Evolutionary conservation across 2,888 invertebrate genomes (phyloP), one percentile per base, ranked within the genome.

Genomic region (Saturnia pavonia): DNA sequence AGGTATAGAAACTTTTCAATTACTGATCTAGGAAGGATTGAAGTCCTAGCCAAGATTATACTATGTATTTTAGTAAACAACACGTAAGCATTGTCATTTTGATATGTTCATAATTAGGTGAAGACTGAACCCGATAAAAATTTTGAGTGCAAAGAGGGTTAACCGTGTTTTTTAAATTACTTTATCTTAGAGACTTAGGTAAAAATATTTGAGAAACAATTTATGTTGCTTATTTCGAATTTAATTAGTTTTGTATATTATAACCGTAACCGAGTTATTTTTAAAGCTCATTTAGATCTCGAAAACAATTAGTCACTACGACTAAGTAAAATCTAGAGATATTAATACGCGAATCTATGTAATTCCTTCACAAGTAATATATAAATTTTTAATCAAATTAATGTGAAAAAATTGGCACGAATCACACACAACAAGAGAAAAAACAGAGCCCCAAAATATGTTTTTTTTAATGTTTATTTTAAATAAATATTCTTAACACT

Each of bases 401-500:
- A 69, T 66, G 25, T 72, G 43, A 68, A 78, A 4, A 85, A 88
- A 89, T 92, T 92, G 92, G 92, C 92, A 92, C 92, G 88, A 88
- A 87, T 86, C 54, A 88, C 81, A 86, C 81, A 82, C 34, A 12
- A 82, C 81, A 80, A 83, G 80, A 81, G 73, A 74, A 77, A 34
- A 81, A 87, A 86, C 86, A 85, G 85, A 83, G 84, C 72, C 87
- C 88, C 88, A 88, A 88, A 88, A 75, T 76, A 75, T 74, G 74
- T 72, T 79, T 73, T 78, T n/a, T n/a, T 45, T 66, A 68, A 11
- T 25, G 12, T 8, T 51, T 19, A 51, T 19, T 25, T 12, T 86
- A 86, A 89, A 90, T 88, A 90, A 89, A 89, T 91, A 91, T 78
- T 77, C 84, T 85, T 89, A 72, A 88, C 85, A 77, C 89, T 91